A percentile compares a stretch with the other conserved stretches of the same genome.
phyloP scores from a whole-genome alignment of 53 echinoderm and acorn worm species.

The Mesocentrotus franciscanus region DNA sequence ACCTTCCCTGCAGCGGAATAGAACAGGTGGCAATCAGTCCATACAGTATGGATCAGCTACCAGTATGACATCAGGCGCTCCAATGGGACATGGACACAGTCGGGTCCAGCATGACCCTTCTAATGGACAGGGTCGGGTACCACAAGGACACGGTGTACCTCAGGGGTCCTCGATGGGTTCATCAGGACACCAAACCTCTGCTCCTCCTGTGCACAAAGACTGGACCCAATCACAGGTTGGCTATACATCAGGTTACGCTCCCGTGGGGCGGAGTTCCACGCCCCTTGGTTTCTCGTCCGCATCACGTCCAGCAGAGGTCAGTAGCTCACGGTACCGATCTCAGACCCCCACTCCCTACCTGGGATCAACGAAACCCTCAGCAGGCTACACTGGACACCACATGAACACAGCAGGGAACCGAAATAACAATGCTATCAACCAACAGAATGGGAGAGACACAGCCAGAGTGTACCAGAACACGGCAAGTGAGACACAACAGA shows the following conservation, averaged over 20 bases:
- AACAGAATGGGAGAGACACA: not conserved
- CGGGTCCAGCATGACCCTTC: not conserved
- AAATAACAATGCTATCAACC: slow-evolving; percentile 59
- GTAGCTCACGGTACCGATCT: slow-evolving; percentile 23
- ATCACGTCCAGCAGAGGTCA: not conserved
- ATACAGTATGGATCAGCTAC: slow-evolving; percentile 7
- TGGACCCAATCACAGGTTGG: slow-evolving; percentile 6
- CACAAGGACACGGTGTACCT: not conserved
- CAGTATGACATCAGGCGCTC: not conserved
- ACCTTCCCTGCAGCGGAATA: slow-evolving; percentile 38
- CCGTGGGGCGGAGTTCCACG: slow-evolving; percentile 29
- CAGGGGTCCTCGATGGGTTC: not conserved
- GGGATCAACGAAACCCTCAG: slow-evolving; percentile 27
- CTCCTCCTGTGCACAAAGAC: slow-evolving; percentile 5
- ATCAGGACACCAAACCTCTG: not conserved
- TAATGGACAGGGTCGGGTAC: not conserved
- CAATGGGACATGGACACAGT: not conserved
- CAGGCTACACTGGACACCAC: not conserved
- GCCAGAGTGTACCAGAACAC: not conserved
- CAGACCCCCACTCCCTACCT: slow-evolving; percentile 61
- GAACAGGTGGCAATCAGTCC: not conserved
- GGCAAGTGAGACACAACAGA: not conserved
- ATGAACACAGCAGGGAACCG: slow-evolving; percentile 24
- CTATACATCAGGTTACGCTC: not conserved
- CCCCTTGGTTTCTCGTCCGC: slow-evolving; percentile 37